Conservation (phyloP, 2,888 invertebrate genomes). For the Steinernema hermaphroditum region DNA sequence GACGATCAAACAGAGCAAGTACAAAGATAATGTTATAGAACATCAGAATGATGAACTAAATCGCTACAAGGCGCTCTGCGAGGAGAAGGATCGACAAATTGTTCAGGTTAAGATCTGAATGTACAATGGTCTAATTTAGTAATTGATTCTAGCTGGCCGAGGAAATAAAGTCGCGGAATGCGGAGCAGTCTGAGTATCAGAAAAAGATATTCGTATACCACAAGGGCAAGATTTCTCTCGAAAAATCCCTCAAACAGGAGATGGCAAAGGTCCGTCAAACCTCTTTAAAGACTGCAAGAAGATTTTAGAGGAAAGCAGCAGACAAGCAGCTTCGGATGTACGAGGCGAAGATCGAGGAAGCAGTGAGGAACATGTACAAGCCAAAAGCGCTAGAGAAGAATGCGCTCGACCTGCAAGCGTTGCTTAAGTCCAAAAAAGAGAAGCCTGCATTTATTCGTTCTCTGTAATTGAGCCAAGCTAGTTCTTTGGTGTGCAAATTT, state of each 20-base stretch:
- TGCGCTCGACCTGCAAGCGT: neutral
- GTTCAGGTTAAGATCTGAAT: no score
- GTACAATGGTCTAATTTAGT: no score
- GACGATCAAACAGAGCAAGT: neutral
- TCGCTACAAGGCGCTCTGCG: neutral
- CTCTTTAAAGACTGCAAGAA: no score
- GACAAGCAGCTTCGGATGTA: neutral
- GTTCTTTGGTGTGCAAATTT: neutral
- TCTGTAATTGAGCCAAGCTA: neutral
- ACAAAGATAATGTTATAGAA: neutral
- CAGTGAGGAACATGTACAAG: conserved; percentile 17
- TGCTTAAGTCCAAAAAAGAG: neutral
- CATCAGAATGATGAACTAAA: neutral
- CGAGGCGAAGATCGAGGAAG: neutral
- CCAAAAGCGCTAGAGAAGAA: neutral
- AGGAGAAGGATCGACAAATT: neutral
- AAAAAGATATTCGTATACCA: neutral
- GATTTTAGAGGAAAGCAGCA: neutral
- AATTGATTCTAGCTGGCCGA: neutral
- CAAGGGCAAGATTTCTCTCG: neutral
- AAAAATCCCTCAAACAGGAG: neutral
- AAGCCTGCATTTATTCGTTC: neutral
- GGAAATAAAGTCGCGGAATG: neutral
- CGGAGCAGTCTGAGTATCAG: neutral
- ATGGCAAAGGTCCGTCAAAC: neutral